Evolutionary conservation across 1,140 invertebrate genomes (phyloP).

Genomic region (Eubasilissa regina): DNA sequence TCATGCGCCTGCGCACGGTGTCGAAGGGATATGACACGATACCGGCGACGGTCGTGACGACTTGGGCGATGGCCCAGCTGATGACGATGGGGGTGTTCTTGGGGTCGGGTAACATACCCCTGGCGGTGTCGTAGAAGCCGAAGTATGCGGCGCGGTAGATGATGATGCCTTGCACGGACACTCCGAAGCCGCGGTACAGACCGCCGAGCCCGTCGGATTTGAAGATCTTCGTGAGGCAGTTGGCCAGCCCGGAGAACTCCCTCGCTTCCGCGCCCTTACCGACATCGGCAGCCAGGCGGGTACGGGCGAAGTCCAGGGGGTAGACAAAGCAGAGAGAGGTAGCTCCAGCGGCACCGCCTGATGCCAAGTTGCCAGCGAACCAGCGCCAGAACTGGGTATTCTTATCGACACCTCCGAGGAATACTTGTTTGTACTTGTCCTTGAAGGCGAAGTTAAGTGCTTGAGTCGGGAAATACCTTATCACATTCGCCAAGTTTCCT

Average conservation of each 20-base stretch:
- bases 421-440: slow-evolving; percentile 90
- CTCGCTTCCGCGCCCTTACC: slow-evolving; percentile 86
- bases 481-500: slow-evolving; percentile 95
- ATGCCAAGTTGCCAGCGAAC: slow-evolving; percentile 90
- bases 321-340: slow-evolving; percentile 96
- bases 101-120: slow-evolving; percentile 87
- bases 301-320: slow-evolving; percentile 95
- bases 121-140: slow-evolving; percentile 95
- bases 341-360: slow-evolving; percentile 94
- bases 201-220: slow-evolving; percentile 90
- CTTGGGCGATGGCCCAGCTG: slow-evolving; percentile 90
- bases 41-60: slow-evolving; percentile 89
- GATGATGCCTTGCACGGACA: slow-evolving; percentile 93
- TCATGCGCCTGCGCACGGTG: slow-evolving; percentile 94
- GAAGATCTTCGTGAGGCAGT: slow-evolving; percentile 91
- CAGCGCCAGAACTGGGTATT: slow-evolving; percentile 90
- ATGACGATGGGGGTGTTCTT: slow-evolving; percentile 89
- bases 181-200: slow-evolving; percentile 93
- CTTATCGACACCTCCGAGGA: slow-evolving; percentile 89
- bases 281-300: slow-evolving; percentile 90
- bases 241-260: slow-evolving; percentile 89
- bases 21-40: slow-evolving; percentile 96
- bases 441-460: slow-evolving; percentile 97
- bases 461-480: slow-evolving; percentile 95
- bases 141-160: slow-evolving; percentile 95